Evolutionary conservation across 1,140 invertebrate species (phyloP).

Genomic region (Adelges cooleyi): DNA sequence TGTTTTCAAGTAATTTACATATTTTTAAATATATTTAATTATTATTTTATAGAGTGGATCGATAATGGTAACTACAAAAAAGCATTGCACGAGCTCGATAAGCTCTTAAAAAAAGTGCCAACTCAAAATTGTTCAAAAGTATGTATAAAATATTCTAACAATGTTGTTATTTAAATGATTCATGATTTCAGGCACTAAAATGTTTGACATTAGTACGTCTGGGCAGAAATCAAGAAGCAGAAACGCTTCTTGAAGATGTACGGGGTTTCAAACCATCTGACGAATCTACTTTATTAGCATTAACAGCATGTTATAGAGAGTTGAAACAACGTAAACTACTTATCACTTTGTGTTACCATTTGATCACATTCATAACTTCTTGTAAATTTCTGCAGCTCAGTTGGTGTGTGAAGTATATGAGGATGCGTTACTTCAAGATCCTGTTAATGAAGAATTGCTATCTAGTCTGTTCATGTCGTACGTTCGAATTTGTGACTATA

Average conservation of each 20-base stretch:
- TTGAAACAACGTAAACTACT: slow-evolving; percentile 72
- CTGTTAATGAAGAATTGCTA: slow-evolving; percentile 80
- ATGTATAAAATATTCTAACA: not conserved
- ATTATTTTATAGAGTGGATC: slow-evolving; percentile 67
- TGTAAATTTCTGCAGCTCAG: slow-evolving; percentile 49
- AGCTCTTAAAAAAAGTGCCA: slow-evolving; percentile 86
- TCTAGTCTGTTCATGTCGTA: slow-evolving; percentile 93
- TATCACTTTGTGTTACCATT: not conserved
- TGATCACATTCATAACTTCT: not conserved
- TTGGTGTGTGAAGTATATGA: slow-evolving; percentile 83
- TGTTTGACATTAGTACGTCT: slow-evolving; percentile 77
- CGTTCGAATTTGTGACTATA: slow-evolving; percentile 78
- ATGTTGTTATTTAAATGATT: not conserved
- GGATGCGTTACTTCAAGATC: slow-evolving; percentile 70
- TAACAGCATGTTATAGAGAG: slow-evolving; percentile 90
- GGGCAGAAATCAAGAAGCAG: slow-evolving; percentile 67
- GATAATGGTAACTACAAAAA: slow-evolving; percentile 95
- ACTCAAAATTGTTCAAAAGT: slow-evolving; percentile 79
- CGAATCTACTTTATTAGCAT: slow-evolving; percentile 87
- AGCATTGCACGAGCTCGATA: slow-evolving; percentile 93
- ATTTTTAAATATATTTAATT: not conserved
- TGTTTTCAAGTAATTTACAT: slow-evolving; percentile 18
- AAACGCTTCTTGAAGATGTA: slow-evolving; percentile 61
- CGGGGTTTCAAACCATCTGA: slow-evolving; percentile 70
- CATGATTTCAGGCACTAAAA: slow-evolving; percentile 53